Evolutionary conservation across 1,140 invertebrate genomes (phyloP).

Genomic region (Trialeurodes vaporariorum): DNA sequence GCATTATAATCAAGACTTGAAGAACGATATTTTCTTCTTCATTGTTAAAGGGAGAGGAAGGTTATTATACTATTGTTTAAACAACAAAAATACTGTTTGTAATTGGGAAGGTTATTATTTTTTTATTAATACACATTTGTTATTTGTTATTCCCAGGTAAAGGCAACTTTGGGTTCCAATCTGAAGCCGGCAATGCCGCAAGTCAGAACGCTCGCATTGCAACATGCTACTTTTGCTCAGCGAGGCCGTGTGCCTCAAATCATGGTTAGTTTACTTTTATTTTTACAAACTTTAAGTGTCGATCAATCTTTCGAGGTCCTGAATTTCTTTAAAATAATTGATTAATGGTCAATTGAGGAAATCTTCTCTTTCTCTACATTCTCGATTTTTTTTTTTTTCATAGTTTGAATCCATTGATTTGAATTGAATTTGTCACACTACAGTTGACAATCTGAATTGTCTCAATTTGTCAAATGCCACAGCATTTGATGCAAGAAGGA

Average conservation of each 20-base stretch:
- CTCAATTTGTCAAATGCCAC: conserved; percentile 9
- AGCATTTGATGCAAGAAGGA: no score
- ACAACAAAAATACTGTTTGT: no score
- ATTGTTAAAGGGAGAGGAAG: no score
- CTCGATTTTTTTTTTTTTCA: not conserved
- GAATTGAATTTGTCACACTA: conserved; percentile 4
- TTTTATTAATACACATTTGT: no score
- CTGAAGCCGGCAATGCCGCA: conserved; percentile 45
- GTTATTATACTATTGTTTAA: no score
- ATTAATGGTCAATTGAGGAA: not conserved
- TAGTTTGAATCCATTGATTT: not conserved
- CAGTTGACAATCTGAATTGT: conserved; percentile 10
- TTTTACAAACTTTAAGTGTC: not conserved
- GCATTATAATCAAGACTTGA: no score
- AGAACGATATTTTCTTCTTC: no score
- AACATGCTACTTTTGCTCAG: conserved; percentile 50
- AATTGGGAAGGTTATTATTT: no score
- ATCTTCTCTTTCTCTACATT: conserved; percentile 4
- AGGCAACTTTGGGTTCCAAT: conserved; percentile 30
- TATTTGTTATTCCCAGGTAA: no score
- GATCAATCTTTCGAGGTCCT: no score
- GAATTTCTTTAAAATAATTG: not conserved
- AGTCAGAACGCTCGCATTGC: conserved; percentile 52
- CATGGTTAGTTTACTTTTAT: conserved; percentile 20
- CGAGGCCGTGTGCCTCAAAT: conserved; percentile 44